Evolutionary conservation across 2,797 vertebrate genomes (phyloP), one percentile per base, ranked within the genome.

Genomic region (Neomorphus geoffroyi): DNA sequence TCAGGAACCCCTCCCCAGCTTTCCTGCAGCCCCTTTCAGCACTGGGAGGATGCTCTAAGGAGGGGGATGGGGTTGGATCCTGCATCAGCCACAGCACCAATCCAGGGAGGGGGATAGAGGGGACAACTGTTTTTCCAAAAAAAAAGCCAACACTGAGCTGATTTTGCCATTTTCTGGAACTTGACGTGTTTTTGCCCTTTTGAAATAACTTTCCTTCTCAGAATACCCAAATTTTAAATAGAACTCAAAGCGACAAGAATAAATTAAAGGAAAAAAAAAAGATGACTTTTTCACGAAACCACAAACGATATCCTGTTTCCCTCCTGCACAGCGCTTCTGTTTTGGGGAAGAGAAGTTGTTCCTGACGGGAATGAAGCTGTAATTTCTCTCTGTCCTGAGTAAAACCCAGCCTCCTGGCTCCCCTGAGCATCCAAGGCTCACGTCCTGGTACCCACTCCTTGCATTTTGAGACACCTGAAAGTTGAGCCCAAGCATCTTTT

Each of bases 261-360:
- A 18, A 60, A 46, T 46, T 19, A 53, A 75, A n/a, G n/a, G n/a
- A 21, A 19, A n/a, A 45, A 6, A 64, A 82, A 17, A 19, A 12
- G 8, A 37, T 0, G 2, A 74, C 50, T 86, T 89, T 86, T 82
- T 86, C 77, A 35, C 2, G 13, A 90, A 93, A 78, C 94, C 93
- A 95, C 93, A 93, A 90, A 90, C 0, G 69, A 83, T 93, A 93
- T 92, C 94, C 94, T 94, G 93, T 87, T 94, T 96, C 72, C 73
- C 88, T 95, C 71, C 53, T 18, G 79, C 69, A 23, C 9, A 1
- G 56, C 1, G 14, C 39, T 66, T 85, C 79, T 83, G 73, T 83
- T 92, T 84, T 66, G 90, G 73, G 85, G 88, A 92, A 93, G 41
- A 78, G 28, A 53, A 88, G 23, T 17, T 57, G 45, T 10, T 88